Evolutionary conservation across 2,888 invertebrate species (phyloP).

Genomic region (Metellina segmentata): DNA sequence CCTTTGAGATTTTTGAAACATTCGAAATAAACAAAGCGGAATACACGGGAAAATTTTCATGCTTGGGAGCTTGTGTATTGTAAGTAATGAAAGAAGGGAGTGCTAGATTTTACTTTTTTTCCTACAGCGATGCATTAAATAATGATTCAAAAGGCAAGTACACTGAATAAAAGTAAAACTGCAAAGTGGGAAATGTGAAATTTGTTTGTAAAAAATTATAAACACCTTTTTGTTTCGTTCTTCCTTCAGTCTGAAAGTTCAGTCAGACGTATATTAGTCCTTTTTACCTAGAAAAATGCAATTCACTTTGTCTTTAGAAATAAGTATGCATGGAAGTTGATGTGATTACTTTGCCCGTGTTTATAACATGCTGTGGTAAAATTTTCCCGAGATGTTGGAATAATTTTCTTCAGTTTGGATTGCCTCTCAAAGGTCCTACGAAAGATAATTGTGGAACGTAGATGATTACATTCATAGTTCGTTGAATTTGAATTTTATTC

Average conservation of each 20-base stretch:
- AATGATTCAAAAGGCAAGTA: constrained; percentile 15
- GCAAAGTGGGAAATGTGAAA: not conserved
- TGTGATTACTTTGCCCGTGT: no score
- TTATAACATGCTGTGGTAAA: no score
- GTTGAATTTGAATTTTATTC: no score
- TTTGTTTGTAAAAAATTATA: not conserved
- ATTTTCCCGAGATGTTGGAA: no score
- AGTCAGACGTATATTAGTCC: not conserved
- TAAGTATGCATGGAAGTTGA: no score
- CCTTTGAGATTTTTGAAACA: constrained; percentile 34
- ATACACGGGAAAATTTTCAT: constrained; percentile 25
- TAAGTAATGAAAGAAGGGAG: constrained; percentile 32
- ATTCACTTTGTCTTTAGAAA: no score
- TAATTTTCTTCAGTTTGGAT: no score
- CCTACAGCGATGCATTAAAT: constrained; percentile 13
- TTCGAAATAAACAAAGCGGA: constrained; percentile 43
- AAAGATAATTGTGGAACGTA: no score
- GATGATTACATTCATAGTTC: no score
- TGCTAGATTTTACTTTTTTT: constrained; percentile 2
- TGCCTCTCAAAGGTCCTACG: no score
- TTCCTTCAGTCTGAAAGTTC: not conserved
- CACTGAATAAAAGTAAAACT: constrained; percentile 1
- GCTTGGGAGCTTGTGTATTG: not conserved
- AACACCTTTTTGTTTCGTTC: not conserved
- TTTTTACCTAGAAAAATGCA: not conserved